Conservation (phyloP, 2,797 vertebrate species). For the Sarcophilus harrisii region DNA sequence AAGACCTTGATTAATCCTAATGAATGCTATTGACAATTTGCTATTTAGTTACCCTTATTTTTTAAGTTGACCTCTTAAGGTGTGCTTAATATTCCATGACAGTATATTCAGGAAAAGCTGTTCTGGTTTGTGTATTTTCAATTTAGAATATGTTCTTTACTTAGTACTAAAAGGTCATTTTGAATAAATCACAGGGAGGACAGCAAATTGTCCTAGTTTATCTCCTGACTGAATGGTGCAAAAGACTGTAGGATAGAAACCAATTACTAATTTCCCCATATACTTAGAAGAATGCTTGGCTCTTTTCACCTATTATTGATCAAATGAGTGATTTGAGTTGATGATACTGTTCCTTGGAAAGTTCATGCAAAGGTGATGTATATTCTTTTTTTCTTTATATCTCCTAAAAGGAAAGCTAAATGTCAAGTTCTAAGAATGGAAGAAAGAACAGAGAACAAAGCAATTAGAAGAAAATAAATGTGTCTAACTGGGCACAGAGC, state of each 20-base stretch:
- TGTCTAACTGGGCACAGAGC: background rate
- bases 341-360: background rate
- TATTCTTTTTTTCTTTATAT: background rate
- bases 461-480: background rate
- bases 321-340: background rate
- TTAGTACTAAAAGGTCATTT: slow-evolving; percentile 37
- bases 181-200: background rate
- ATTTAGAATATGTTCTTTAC: slow-evolving; percentile 21
- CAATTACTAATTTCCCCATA: background rate
- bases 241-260: background rate
- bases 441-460: slow-evolving; percentile 13
- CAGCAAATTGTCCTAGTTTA: background rate
- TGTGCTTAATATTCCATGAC: slow-evolving; percentile 25
- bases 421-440: background rate
- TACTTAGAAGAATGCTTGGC: background rate
- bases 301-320: background rate
- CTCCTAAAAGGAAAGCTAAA: slow-evolving; percentile 38
- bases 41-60: slow-evolving; percentile 48
- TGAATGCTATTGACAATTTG: slow-evolving; percentile 14
- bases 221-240: slow-evolving; percentile 39
- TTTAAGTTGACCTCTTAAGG: background rate
- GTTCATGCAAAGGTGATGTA: background rate
- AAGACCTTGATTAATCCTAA: slow-evolving; percentile 32
- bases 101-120: slow-evolving; percentile 28
- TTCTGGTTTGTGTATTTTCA: slow-evolving; percentile 41